Conservation (phyloP, 2,888 invertebrate species). For the Heliconius aoede region DNA sequence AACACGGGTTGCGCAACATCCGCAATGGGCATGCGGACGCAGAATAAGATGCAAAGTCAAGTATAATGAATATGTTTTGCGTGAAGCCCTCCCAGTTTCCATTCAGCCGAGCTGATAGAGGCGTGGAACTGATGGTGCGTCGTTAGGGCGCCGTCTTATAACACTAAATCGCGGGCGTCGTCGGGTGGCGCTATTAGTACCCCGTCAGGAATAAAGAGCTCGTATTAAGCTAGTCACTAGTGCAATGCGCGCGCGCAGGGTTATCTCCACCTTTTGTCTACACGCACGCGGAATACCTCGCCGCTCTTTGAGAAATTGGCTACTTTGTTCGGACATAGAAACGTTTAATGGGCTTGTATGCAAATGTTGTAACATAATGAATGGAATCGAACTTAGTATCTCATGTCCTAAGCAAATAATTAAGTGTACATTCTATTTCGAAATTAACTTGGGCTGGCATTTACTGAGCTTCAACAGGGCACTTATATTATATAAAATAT, state of each 20-base stretch:
- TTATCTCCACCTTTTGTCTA: constrained; percentile 45
- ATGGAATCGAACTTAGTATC: constrained; percentile 32
- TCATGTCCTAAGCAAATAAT: constrained; percentile 32
- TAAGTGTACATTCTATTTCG: constrained; percentile 27
- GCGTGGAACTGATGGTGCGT: constrained; percentile 51
- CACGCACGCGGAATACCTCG: constrained; percentile 43
- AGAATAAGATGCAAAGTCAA: constrained; percentile 38
- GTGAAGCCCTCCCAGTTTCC: constrained; percentile 41
- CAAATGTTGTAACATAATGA: constrained; percentile 36
- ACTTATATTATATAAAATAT: not conserved
- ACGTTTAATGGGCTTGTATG: constrained; percentile 40
- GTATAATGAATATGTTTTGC: constrained; percentile 42
- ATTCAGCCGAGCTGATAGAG: constrained; percentile 45
- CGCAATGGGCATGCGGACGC: constrained; percentile 15
- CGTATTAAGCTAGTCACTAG: constrained; percentile 42
- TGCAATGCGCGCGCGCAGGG: constrained; percentile 39
- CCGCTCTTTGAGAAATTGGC: constrained; percentile 44
- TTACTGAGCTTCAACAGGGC: not conserved
- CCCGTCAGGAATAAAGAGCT: constrained; percentile 53
- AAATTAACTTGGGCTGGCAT: constrained; percentile 25
- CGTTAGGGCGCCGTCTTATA: constrained; percentile 51
- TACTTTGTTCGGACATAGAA: constrained; percentile 43
- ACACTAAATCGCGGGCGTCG: constrained; percentile 54
- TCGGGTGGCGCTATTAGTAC: constrained; percentile 65
- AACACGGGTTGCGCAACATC: constrained; percentile 19